Percentiles rank a stretch among this genome's conserved stretches.
Conservation (phyloP, 37 sponge, comb jelly and placozoan genomes). For the Aplysina aerophoba region DNA sequence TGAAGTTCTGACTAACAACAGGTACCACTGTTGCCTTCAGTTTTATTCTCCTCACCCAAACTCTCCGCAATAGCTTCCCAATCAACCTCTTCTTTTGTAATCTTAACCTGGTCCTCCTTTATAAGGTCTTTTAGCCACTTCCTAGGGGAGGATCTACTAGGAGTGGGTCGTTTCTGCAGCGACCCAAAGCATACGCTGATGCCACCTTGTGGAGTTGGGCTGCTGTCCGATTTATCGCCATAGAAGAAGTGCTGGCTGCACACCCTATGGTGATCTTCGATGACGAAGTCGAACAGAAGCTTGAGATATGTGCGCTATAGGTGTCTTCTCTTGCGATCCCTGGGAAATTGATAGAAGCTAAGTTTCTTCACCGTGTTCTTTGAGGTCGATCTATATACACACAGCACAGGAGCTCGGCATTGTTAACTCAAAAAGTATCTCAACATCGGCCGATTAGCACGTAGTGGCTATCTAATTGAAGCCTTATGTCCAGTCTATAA, state of each 20-base stretch:
- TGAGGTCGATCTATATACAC: not conserved
- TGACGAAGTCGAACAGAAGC: not conserved
- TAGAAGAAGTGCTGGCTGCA: constrained; percentile 7
- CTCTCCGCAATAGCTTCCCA: not conserved
- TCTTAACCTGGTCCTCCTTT: not conserved
- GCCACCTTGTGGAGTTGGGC: not conserved
- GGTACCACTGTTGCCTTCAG: not conserved
- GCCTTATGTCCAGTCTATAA: not conserved
- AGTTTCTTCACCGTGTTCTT: not conserved
- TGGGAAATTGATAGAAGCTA: not conserved
- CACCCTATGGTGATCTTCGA: constrained; percentile 1
- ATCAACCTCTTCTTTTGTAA: constrained; percentile 3
- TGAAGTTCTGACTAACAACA: not conserved
- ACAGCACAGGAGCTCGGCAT: not conserved
- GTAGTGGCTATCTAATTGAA: not conserved
- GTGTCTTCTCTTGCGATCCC: not conserved
- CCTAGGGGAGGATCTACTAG: not conserved
- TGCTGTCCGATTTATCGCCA: constrained; percentile 9
- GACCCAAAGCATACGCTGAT: not conserved
- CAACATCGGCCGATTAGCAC: not conserved
- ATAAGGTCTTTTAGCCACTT: not conserved
- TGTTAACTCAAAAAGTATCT: not conserved
- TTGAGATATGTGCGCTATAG: not conserved
- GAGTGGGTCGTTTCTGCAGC: not conserved
- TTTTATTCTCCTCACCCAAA: constrained; percentile 1